Conservation (phyloP, 1,140 invertebrate genomes). For the Tribolium madens region DNA sequence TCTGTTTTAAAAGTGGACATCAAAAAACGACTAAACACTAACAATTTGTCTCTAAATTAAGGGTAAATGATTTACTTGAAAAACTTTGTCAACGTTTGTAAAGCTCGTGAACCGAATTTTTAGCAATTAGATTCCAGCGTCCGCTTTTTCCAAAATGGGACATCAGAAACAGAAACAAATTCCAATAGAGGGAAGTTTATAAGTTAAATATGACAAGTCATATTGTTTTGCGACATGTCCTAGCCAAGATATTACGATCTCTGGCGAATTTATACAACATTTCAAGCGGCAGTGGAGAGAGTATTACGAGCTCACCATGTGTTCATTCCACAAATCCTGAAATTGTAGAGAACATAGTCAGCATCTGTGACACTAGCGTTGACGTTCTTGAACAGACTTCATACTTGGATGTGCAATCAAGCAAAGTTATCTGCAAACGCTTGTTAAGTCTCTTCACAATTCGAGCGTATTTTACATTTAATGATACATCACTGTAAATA, state of each 20-base stretch:
- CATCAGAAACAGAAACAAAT: conserved; percentile 32
- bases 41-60: no score
- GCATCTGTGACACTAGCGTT: conserved; percentile 52
- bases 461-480: conserved; percentile 1
- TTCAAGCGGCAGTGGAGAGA: conserved; percentile 41
- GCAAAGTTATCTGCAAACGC: conserved; percentile 47
- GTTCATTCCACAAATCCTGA: conserved; percentile 54
- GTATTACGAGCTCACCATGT: conserved; percentile 53
- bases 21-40: no score
- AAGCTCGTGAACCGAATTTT: no score
- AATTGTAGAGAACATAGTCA: conserved; percentile 52
- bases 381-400: conserved; percentile 54
- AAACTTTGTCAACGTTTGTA: no score
- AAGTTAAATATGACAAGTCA: conserved; percentile 50
- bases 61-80: no score
- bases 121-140: conserved; percentile 12
- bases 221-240: conserved; percentile 50
- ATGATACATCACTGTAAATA: background rate
- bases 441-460: conserved; percentile 28
- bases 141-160: background rate
- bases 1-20: no score
- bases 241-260: conserved; percentile 50
- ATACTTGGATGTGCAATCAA: conserved; percentile 52
- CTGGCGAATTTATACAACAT: conserved; percentile 51
- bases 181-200: conserved; percentile 38